Evolutionary conservation across 2,888 invertebrate species (phyloP).

Genomic region (Flexamia atlantica): DNA sequence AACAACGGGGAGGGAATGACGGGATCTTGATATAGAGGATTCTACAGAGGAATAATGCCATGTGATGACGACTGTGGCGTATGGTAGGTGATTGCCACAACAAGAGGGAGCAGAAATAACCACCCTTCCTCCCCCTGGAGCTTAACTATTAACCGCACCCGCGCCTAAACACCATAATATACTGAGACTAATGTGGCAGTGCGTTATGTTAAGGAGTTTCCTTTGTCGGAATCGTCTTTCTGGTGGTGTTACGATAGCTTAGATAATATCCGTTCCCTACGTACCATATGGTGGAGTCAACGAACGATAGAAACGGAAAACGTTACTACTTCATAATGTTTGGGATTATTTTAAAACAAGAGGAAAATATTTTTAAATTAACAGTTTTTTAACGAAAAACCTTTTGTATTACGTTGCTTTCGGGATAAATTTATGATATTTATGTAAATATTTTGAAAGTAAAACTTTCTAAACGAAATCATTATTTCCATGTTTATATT

Average conservation of each 20-base stretch:
- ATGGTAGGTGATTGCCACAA: not conserved
- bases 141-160: conserved; percentile 34
- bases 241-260: not conserved
- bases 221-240: conserved; percentile 6
- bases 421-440: too few species aligned
- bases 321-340: too few species aligned
- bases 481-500: too few species aligned
- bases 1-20: not conserved
- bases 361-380: too few species aligned
- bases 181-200: conserved; percentile 20
- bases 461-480: too few species aligned
- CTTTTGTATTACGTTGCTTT: too few species aligned
- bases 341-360: too few species aligned
- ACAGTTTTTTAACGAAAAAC: too few species aligned
- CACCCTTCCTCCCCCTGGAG: conserved; percentile 8
- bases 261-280: not conserved
- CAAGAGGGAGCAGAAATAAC: not conserved
- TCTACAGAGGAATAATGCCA: not conserved
- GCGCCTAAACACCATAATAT: conserved; percentile 23
- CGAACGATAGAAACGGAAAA: too few species aligned
- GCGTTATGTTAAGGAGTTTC: not conserved
- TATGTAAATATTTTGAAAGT: too few species aligned
- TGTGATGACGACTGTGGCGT: not conserved
- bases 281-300: too few species aligned
- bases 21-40: not conserved